Base-by-base conservation (phyloP, 2,888 invertebrate genomes). In the Sarcophaga subvicina region DNA sequence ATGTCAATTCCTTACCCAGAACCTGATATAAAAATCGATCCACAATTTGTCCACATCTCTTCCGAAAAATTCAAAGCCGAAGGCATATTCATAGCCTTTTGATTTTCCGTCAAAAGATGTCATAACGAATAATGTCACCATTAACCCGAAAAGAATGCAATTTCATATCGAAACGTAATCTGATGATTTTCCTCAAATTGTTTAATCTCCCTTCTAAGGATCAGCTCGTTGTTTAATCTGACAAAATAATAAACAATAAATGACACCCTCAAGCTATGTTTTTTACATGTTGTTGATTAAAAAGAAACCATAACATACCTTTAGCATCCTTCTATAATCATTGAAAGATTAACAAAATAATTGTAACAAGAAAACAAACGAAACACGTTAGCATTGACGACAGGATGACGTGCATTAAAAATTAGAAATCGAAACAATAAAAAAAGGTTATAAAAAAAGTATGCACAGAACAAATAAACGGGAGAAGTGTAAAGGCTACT, bases 331-430 rank as follows among this genome's bases (percentile, higher is more conserved):
- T 22, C 20, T 49, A 64, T 73, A 81, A 73, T 80, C 77, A 60
- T 66, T 71, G 45, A 83, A 72, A 76, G 47, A 80, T 37, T 25
- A 71, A 67, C 17, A 80, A 76, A 80, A 87, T 81, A 88, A 87
- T 88, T 88, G 88, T 83, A 73, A 83, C 83, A 87, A 78, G 37
- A 37, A 37, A 77, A 47, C 20, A 59, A 45, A 80, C 12, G 45
- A 64, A 75, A 69, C 12, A 67, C 17, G 77, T 69, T 5, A 37
- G 25, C 2, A 70, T 54, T 78, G 82, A 80, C 86, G 86, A 85
- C 83, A 79, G 82, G 76, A 88, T 87, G 87, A 88, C 71, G 80
- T 77, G 85, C 79, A 80, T 86, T 85, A 80, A 78, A 73, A 80
- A 14, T 11, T 14, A 71, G 63, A 66, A 47, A 8, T 20, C 5